Evolutionary conservation across 1,140 invertebrate genomes (phyloP).

Genomic region (Conus ventricosus): DNA sequence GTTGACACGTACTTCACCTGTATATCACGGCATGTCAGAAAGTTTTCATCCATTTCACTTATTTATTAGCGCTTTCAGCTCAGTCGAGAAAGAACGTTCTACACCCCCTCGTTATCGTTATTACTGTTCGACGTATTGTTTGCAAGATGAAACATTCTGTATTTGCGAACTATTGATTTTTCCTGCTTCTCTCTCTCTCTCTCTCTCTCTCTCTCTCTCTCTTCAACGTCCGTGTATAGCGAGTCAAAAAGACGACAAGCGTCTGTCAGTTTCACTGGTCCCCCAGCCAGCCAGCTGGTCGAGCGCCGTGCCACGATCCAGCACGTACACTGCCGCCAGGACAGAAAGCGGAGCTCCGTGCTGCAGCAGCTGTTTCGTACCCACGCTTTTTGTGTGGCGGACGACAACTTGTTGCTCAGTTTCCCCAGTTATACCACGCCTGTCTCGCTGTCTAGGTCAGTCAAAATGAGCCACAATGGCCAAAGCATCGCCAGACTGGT

Average conservation of each 20-base stretch:
- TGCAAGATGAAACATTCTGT: too few relatives aligned
- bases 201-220: neutral
- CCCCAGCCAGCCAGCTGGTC: neutral
- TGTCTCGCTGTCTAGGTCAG: neutral
- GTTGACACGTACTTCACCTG: too few relatives aligned
- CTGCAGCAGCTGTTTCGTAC: constrained; percentile 1
- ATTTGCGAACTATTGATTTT: neutral
- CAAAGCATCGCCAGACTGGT: neutral
- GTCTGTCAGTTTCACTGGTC: neutral
- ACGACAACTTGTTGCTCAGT: neutral
- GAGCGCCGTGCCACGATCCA: neutral
- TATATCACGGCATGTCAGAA: too few relatives aligned
- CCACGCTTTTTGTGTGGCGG: neutral
- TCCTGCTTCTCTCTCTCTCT: neutral
- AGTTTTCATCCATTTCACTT: too few relatives aligned
- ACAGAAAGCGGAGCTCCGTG: neutral
- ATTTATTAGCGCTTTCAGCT: too few relatives aligned
- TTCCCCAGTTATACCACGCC: neutral
- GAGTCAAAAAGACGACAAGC: too few relatives aligned
- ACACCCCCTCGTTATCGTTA: too few relatives aligned
- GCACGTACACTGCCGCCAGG: neutral
- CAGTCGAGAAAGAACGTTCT: too few relatives aligned
- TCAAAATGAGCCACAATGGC: neutral
- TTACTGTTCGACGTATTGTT: too few relatives aligned
- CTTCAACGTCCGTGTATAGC: neutral